Evolutionary conservation across 1,140 invertebrate genomes (phyloP), one percentile per base, ranked within the genome.

Genomic region (Eumaeus atala): DNA sequence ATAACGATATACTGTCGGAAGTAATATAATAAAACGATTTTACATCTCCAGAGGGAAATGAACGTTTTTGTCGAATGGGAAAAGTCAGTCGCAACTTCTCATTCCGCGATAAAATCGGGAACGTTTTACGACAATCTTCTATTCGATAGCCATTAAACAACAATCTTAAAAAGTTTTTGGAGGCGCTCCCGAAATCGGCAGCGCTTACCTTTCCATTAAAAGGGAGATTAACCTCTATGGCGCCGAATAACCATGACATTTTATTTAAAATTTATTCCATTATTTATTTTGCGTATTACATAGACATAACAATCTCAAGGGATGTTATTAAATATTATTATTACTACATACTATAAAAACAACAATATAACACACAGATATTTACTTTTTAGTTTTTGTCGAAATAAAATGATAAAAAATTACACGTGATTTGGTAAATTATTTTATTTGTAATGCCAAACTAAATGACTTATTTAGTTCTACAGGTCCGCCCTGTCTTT

Each of bases 21-120:
- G 80, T 80, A 86, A 83, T 86, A 86, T 84, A 86, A 86, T 86
- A 84, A 86, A 86, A 86, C 80, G 78, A 86, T 86, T 86, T 86
- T 86, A 86, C 83, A 86, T 86, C 77, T 86, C 74, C 67, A 77
- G 74, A 79, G 79, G 80, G 80, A 83, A 78, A 77, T 73, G 77
- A 82, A 78, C 80, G 74, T 86, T 86, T 86, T 84, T 84, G 77
- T 77, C 67, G 77, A 84, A 86, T 82, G 80, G 78, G 77, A 84
- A 84, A 85, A 84, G 72, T 86, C 77, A 77, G 79, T 69, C 76
- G 80, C 75, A 73, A 86, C 80, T 86, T 83, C 77, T 84, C 83
- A 83, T 86, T 83, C 70, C 67, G 70, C 77, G 81, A 86, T 86
- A 83, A 86, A 86, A 86, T 86, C 81, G 67, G 70, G 70, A 84